Evolutionary conservation across 2,888 invertebrate genomes (phyloP), one percentile per base, ranked within the genome.

Genomic region (Andrena marginata): DNA sequence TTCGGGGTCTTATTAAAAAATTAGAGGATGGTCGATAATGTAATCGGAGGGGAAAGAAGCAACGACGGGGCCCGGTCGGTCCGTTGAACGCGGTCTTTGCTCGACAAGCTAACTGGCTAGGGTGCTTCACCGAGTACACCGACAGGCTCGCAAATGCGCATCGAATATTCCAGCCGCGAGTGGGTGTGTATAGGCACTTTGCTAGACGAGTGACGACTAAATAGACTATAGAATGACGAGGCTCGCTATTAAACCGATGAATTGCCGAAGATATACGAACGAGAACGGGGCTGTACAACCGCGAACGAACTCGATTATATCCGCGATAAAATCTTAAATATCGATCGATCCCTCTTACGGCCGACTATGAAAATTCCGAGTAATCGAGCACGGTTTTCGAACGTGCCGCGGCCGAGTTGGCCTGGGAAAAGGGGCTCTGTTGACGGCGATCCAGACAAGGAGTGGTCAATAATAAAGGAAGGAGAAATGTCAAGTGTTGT

Each of bases 311-410:
- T 72, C 60, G 73, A 84, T 87, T 80, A 76, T 69, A 82, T 80
- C 72, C 75, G 54, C 62, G 73, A 56, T 79, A 69, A 83, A 77
- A 60, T 73, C 81, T 63, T 86, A 80, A 86, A 86, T 80, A 86
- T 89, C 80, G 84, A 85, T 77, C 76, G 76, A 51, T 60, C 13
- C 42, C 42, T 42, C 42, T 42, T 1, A 16, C 1, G 13, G 16
- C 1, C 42, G 42, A 42, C 42, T 42, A 1, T 42, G n/a, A n/a
- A 16, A 16, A 42, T 42, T 42, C 16, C 16, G 42, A 1, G 16
- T 16, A 42, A 42, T 4, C 42, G 42, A 16, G 42, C 16, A 42
- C 16, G 42, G 42, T 5, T 42, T 16, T 42, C 42, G 42, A 42
- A 13, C 13, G 13, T 4, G 42, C 2, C 42, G 1, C 1, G 42